phyloP scores from a whole-genome alignment of 2,797 vertebrate genomes.

The Ctenochaetus hawaiiensis region DNA sequence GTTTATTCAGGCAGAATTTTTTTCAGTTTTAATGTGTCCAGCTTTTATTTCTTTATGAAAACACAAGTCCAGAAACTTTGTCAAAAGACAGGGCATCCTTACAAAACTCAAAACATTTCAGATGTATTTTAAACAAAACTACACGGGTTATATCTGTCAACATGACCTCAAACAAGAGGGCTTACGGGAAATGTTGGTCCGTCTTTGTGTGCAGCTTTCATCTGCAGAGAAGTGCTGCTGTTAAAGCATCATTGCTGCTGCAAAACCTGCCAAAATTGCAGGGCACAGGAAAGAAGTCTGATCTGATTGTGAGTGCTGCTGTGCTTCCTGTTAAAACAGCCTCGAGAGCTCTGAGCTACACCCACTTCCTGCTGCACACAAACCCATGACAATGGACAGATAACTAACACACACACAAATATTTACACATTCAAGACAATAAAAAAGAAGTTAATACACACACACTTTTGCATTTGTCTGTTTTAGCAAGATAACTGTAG shows the following conservation, averaged over 20 bases:
- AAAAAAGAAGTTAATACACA: conserved; percentile 7
- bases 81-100: not conserved
- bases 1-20: not conserved
- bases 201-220: not conserved
- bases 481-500: conserved; percentile 4
- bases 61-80: not conserved
- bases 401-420: conserved; percentile 22
- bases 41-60: not conserved
- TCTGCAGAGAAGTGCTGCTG: not conserved
- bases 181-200: conserved; percentile 21
- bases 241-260: conserved; percentile 11
- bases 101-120: no score
- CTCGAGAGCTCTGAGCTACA: conserved; percentile 33
- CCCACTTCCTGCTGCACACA: conserved; percentile 67
- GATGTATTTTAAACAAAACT: not conserved
- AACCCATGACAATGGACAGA: conserved; percentile 49
- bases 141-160: not conserved
- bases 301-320: conserved; percentile 53
- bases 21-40: not conserved
- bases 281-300: conserved; percentile 63
- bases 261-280: conserved; percentile 31
- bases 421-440: not conserved
- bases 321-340: conserved; percentile 70
- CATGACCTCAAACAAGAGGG: not conserved
- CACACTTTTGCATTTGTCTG: not conserved